Evolutionary conservation across 2,888 invertebrate genomes (phyloP), one percentile per base, ranked within the genome.

Genomic region (Alentia gelatinosa): DNA sequence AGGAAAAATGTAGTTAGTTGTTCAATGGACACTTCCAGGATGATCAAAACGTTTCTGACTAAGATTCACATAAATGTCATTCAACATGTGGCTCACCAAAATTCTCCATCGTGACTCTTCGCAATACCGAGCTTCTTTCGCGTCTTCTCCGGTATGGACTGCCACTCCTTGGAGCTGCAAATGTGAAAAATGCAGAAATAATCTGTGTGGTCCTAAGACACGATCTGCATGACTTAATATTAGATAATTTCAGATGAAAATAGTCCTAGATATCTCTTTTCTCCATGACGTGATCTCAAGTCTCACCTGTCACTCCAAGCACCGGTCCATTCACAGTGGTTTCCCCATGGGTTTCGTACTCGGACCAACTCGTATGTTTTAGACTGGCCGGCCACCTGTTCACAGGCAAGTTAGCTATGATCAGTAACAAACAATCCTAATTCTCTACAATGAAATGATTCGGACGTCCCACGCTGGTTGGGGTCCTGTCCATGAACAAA

Each of bases 51-150:
- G 15, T 26, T 19, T 26, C 15, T 26, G 15, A 79, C 19, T 26
- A 15, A n/a, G n/a, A n/a, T n/a, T n/a, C 15, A 33, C n/a, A n/a
- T n/a, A n/a, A n/a, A n/a, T n/a, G n/a, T n/a, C n/a, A n/a, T n/a
- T n/a, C n/a, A n/a, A n/a, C n/a, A n/a, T n/a, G n/a, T n/a, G 47
- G 90, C 95, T 94, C 90, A 96, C 99, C 99, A 99, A 96, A 99
- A 99, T 96, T 99, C 99, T 0, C 99, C 99, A 95, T 99, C 99
- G 37, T 98, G 97, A 94, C 98, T 98, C 93, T 99, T 99, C 0
- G 97, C 98, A 75, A 99, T 96, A 0, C 99, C 99, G 91, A 99
- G 96, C 92, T 98, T 98, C 93, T 98, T 97, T 96, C 98, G 98
- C 94, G 98, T 98, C 0, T 97, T 97, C 37, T 98, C 97, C 0